Evolutionary conservation across 1,140 invertebrate genomes (phyloP).

Genomic region (Micrasema minimum): DNA sequence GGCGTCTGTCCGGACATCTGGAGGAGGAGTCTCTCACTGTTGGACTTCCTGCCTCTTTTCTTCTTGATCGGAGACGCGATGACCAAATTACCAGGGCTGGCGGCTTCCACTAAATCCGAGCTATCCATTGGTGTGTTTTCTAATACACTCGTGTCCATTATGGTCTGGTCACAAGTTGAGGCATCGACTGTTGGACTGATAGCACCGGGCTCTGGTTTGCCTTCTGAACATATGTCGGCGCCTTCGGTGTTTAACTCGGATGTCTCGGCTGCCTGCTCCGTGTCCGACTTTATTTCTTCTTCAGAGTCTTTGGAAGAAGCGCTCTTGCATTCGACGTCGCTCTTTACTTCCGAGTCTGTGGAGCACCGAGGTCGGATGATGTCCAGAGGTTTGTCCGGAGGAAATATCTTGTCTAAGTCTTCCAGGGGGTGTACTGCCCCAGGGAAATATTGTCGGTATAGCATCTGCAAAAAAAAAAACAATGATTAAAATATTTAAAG

Average conservation of each 20-base stretch:
- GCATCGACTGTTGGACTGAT: too few relatives aligned
- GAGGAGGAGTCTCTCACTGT: neutral
- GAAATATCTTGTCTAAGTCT: constrained; percentile 38
- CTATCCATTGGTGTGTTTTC: too few relatives aligned
- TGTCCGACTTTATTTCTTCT: constrained; percentile 25
- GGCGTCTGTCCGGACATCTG: neutral
- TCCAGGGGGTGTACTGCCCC: constrained; percentile 56
- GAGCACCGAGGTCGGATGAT: neutral
- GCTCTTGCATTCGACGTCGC: constrained; percentile 12
- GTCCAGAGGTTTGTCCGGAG: neutral
- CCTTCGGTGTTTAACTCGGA: too few relatives aligned
- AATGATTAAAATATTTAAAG: neutral
- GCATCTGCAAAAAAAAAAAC: constrained; percentile 53
- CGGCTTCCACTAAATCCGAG: too few relatives aligned
- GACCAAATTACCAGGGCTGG: too few relatives aligned
- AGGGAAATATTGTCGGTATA: constrained; percentile 62
- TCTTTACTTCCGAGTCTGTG: constrained; percentile 22
- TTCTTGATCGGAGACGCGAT: neutral
- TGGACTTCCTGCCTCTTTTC: constrained; percentile 14
- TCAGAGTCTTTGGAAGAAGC: constrained; percentile 17
- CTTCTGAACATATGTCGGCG: too few relatives aligned
- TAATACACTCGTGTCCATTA: too few relatives aligned
- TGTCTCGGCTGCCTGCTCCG: neutral
- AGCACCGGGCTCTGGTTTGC: too few relatives aligned
- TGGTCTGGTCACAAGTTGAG: too few relatives aligned